phyloP scores from a whole-genome alignment of 2,888 invertebrate species.

The Halocaridina rubra region DNA sequence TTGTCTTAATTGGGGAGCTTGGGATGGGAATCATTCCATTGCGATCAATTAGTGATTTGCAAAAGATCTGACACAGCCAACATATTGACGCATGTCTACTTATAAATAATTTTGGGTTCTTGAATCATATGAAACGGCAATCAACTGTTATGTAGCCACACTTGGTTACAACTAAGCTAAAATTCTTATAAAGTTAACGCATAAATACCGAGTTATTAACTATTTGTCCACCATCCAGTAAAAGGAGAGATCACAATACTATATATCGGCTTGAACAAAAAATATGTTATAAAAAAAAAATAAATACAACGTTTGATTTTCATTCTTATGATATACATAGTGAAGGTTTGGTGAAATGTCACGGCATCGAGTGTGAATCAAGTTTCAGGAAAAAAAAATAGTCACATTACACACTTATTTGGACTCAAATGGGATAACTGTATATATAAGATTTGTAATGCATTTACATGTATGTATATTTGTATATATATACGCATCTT shows the following conservation, averaged over 20 bases:
- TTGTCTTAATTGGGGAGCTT: no score
- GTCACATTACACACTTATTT: not conserved
- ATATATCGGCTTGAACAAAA: no score
- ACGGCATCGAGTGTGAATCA: not conserved
- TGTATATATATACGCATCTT: constrained; percentile 10
- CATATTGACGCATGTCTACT: no score
- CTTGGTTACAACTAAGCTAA: no score
- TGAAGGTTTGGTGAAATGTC: not conserved
- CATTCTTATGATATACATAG: not conserved
- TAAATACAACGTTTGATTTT: constrained; percentile 41
- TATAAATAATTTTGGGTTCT: no score
- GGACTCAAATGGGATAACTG: constrained; percentile 5
- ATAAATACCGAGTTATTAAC: no score
- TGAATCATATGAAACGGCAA: no score
- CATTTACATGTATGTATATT: not conserved
- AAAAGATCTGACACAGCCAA: no score
- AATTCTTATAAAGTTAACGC: no score
- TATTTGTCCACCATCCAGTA: constrained; percentile 9
- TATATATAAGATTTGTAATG: not conserved
- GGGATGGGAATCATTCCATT: no score
- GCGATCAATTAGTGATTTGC: no score
- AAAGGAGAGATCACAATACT: constrained; percentile 17
- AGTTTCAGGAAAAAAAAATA: constrained; percentile 4
- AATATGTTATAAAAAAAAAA: constrained; percentile 35
- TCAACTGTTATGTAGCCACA: no score